These are phyloP conservation scores for Chrysina gloriosa DNA, from an alignment of 2,888 invertebrate genomes.

Conservation along the genomic window DNA sequence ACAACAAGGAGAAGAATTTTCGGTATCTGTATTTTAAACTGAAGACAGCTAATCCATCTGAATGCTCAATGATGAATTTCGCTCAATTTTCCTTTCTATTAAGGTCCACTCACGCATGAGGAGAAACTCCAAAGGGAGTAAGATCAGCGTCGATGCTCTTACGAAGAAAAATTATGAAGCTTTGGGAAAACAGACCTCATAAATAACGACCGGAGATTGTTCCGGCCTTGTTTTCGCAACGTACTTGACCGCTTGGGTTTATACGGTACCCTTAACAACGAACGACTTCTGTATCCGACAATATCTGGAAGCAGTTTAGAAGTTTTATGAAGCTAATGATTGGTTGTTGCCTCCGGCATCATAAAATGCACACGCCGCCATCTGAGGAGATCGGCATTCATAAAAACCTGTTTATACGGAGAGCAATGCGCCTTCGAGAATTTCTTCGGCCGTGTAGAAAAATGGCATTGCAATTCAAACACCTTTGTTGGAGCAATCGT, in stretches of 20 bases:
- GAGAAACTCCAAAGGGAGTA: background rate
- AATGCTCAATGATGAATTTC: background rate
- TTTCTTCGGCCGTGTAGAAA: background rate
- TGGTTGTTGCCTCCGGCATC: constrained; percentile 45
- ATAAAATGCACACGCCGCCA: constrained; percentile 26
- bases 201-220: constrained; percentile 12
- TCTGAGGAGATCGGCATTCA: constrained; percentile 31
- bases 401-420: constrained; percentile 28
- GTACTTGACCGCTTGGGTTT: constrained; percentile 25
- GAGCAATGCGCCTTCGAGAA: constrained; percentile 20
- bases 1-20: too few species aligned
- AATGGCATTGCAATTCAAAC: background rate
- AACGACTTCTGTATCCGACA: constrained; percentile 33
- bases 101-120: background rate
- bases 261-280: constrained; percentile 27
- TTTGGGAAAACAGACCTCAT: constrained; percentile 2
- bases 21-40: too few species aligned
- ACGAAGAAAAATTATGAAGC: constrained; percentile 21
- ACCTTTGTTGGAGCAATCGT: background rate
- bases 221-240: constrained; percentile 23
- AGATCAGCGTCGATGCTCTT: background rate
- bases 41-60: background rate
- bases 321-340: constrained; percentile 49
- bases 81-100: constrained; percentile 1
- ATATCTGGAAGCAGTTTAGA: constrained; percentile 45